These are phyloP conservation scores for Sabellastarte sp. DNA, from an alignment of 2,888 invertebrate genomes.

Conservation along the genomic window DNA sequence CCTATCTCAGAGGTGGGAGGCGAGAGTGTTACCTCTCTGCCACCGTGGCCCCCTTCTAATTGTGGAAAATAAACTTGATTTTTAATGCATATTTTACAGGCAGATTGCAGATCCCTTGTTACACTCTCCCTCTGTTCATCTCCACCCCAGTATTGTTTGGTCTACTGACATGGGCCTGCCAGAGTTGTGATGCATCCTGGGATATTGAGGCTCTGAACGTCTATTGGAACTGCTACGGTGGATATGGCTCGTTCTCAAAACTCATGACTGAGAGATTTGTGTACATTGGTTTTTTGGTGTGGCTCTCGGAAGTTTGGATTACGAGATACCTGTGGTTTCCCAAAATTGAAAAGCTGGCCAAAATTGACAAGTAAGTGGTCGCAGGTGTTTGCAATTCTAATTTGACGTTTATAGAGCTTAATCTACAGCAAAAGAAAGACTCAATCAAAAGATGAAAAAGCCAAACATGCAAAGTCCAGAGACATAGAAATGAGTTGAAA, in stretches of 20 bases:
- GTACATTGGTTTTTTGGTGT: conserved; percentile 13
- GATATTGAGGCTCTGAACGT: neutral
- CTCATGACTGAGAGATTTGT: neutral
- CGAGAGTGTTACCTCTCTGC: too few species aligned
- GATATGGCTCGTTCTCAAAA: neutral
- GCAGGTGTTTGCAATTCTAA: too few species aligned
- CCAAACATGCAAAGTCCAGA: too few species aligned
- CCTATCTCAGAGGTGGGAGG: too few species aligned
- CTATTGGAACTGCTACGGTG: neutral
- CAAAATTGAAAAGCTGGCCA: conserved; percentile 44
- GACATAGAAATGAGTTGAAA: too few species aligned
- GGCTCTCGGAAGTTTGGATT: conserved; percentile 47
- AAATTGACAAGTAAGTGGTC: conserved; percentile 37
- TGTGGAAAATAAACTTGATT: too few species aligned
- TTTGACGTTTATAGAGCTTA: too few species aligned
- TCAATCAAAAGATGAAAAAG: too few species aligned
- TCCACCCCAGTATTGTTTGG: conserved; percentile 10
- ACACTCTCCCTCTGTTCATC: conserved; percentile 16
- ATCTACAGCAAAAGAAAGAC: too few species aligned
- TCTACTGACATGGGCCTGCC: conserved; percentile 13
- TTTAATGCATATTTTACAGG: too few species aligned
- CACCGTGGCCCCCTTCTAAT: too few species aligned
- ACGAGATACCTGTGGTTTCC: conserved; percentile 50
- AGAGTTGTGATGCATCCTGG: conserved; percentile 9
- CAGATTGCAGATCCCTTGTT: conserved; percentile 8